Evolutionary conservation across 2,888 invertebrate species (phyloP).

Genomic region (Peribatodes rhomboidaria): DNA sequence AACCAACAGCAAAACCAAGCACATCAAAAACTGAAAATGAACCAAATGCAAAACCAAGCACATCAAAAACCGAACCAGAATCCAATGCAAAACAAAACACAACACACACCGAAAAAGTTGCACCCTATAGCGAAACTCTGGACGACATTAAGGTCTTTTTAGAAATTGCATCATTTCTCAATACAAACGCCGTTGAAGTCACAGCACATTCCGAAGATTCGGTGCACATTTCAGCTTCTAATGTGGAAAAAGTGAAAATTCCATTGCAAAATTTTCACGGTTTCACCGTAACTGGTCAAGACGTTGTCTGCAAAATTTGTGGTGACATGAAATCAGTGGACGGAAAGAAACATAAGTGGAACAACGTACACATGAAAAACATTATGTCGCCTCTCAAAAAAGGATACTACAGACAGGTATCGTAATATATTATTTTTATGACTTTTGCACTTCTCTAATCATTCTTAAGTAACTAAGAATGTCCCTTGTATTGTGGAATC

Average conservation of each 20-base stretch:
- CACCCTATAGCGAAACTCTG: neutral
- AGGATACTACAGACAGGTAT: constrained; percentile 10
- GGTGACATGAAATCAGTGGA: neutral
- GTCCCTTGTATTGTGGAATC: too few species aligned
- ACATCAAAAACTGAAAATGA: too few species aligned
- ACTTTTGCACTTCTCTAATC: too few species aligned
- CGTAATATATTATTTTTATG: too few species aligned
- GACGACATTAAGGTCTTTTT: neutral
- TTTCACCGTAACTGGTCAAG: neutral
- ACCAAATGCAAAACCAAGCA: too few species aligned
- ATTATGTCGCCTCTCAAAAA: constrained; percentile 7
- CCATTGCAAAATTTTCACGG: constrained; percentile 3
- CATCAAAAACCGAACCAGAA: too few species aligned
- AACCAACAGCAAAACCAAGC: too few species aligned
- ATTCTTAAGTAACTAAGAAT: too few species aligned
- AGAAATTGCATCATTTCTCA: neutral
- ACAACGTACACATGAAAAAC: neutral
- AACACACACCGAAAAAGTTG: neutral
- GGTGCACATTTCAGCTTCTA: neutral
- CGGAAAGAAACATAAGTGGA: constrained; percentile 9
- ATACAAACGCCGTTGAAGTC: neutral
- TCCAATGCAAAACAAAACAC: too few species aligned
- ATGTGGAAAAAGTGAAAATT: neutral
- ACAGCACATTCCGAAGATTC: neutral
- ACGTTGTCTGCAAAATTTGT: constrained; percentile 8